Conservation (phyloP, 2,113 vertebrate species). For the Limanda limanda region DNA sequence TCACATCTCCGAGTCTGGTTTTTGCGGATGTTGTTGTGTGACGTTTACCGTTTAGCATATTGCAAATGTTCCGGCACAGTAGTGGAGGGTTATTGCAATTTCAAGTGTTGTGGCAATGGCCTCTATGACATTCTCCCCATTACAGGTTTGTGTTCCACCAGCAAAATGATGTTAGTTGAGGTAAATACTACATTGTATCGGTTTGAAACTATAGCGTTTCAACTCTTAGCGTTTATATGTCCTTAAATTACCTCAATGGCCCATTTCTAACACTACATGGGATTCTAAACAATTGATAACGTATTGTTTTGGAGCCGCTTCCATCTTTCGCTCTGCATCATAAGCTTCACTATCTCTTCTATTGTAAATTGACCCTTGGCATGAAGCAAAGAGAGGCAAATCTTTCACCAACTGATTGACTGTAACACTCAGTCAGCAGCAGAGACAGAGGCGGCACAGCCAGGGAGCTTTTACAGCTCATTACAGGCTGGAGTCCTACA, state of each 20-base stretch:
- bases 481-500: constrained; percentile 50
- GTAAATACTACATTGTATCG: no score
- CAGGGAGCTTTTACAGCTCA: constrained; percentile 59
- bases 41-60: no score
- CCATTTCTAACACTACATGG: not conserved
- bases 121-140: not conserved
- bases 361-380: constrained; percentile 14
- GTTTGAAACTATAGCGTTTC: not conserved
- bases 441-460: constrained; percentile 32
- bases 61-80: no score
- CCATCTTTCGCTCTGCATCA: not conserved
- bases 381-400: constrained; percentile 10
- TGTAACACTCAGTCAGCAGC: constrained; percentile 39
- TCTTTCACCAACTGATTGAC: constrained; percentile 39
- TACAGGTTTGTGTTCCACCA: no score
- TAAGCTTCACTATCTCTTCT: not conserved
- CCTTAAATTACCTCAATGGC: not conserved
- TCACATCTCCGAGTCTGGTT: not conserved
- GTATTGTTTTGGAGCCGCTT: not conserved
- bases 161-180: no score
- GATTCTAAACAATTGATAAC: not conserved
- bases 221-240: not conserved
- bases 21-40: not conserved
- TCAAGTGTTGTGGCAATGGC: not conserved
- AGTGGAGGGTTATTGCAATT: no score